Evolutionary conservation across 2,113 vertebrate genomes (phyloP).

Genomic region (Brachyhypopomus gauderio): DNA sequence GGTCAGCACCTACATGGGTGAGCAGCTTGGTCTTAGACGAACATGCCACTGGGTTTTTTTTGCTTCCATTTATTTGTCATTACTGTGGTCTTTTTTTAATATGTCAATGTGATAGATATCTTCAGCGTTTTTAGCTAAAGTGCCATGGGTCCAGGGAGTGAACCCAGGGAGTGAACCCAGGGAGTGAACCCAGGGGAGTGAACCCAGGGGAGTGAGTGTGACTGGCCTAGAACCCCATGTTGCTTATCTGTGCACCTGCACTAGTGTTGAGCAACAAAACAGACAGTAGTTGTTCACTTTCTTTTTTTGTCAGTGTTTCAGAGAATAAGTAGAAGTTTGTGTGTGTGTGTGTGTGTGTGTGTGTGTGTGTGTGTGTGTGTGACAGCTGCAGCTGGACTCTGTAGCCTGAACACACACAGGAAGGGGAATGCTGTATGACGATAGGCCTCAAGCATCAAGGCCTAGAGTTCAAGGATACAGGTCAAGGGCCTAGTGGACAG

Average conservation of each 20-base stretch:
- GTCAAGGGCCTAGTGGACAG: slow-evolving; percentile 57
- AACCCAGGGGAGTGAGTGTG: too few relatives aligned
- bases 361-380: slow-evolving; percentile 20
- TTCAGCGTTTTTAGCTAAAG: neutral
- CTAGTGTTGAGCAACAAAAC: slow-evolving; percentile 37
- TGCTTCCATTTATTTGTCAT: too few relatives aligned
- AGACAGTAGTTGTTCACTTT: slow-evolving; percentile 37
- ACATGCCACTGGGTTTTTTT: too few relatives aligned
- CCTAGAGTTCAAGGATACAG: slow-evolving; percentile 70
- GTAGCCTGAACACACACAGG: slow-evolving; percentile 48
- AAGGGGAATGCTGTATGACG: slow-evolving; percentile 45
- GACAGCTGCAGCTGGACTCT: slow-evolving; percentile 45
- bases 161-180: too few relatives aligned
- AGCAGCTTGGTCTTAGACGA: too few relatives aligned
- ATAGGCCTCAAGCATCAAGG: slow-evolving; percentile 50
- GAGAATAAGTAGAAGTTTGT: slow-evolving; percentile 31
- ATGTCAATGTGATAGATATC: neutral
- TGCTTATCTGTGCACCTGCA: slow-evolving; percentile 56
- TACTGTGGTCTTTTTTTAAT: neutral
- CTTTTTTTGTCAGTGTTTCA: slow-evolving; percentile 24
- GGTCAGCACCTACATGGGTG: slow-evolving; percentile 24
- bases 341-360: neutral
- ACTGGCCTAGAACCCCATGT: neutral
- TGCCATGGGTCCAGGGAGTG: too few relatives aligned
- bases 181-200: too few relatives aligned